Evolutionary conservation across 2,113 vertebrate species (phyloP).

Genomic region (Suricata suricatta): DNA sequence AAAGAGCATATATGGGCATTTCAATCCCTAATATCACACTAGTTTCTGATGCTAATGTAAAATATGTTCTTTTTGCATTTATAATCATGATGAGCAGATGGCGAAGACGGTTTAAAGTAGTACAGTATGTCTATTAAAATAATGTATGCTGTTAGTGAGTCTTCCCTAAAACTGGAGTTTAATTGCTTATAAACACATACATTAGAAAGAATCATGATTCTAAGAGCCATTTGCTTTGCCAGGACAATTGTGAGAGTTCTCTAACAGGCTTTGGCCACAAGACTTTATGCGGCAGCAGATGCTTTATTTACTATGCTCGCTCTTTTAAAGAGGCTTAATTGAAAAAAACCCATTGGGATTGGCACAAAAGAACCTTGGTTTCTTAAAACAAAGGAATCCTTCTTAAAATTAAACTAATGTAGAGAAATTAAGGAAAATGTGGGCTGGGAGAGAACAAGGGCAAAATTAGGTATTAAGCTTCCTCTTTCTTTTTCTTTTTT

Average conservation of each 20-base stretch:
- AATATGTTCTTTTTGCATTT: constrained; percentile 87
- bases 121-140: constrained; percentile 89
- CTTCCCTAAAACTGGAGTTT: constrained; percentile 84
- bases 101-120: constrained; percentile 86
- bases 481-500: not conserved
- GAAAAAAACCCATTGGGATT: constrained; percentile 75
- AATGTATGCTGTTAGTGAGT: constrained; percentile 86
- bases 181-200: constrained; percentile 86
- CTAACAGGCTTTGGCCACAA: constrained; percentile 78
- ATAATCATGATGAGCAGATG: constrained; percentile 90
- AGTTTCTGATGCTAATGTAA: constrained; percentile 90
- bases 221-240: constrained; percentile 79
- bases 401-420: constrained; percentile 61
- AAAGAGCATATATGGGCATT: constrained; percentile 86
- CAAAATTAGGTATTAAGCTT: not conserved
- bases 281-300: constrained; percentile 81
- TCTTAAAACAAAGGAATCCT: constrained; percentile 73
- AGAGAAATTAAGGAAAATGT: constrained; percentile 30
- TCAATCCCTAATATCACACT: constrained; percentile 84
- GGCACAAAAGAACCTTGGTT: constrained; percentile 71
- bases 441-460: not conserved
- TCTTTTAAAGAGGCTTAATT: constrained; percentile 76
- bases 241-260: constrained; percentile 83
- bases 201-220: constrained; percentile 83
- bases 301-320: constrained; percentile 68